These are phyloP conservation scores for Psilopsiagon aurifrons DNA, from an alignment of 2,113 vertebrate species.

Conservation along the genomic window DNA sequence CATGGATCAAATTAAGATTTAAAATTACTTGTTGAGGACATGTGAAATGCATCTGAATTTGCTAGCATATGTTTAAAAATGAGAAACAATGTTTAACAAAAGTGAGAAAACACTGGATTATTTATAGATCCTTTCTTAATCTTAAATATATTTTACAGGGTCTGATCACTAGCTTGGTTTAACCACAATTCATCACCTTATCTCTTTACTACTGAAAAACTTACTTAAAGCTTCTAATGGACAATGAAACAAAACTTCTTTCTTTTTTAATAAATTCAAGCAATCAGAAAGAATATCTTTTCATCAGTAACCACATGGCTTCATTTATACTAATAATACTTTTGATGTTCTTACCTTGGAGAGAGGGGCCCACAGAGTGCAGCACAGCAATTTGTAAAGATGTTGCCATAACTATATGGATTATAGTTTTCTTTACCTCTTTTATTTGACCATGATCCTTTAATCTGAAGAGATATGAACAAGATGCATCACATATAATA, in stretches of 20 bases:
- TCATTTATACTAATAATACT: background rate
- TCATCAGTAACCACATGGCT: background rate
- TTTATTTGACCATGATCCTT: slow-evolving; percentile 98
- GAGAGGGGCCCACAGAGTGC: slow-evolving; percentile 95
- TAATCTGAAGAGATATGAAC: slow-evolving; percentile 85
- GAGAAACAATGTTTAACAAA: background rate
- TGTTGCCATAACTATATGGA: slow-evolving; percentile 96
- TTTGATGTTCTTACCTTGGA: slow-evolving; percentile 84
- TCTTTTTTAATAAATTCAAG: background rate
- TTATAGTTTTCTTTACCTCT: slow-evolving; percentile 98
- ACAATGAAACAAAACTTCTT: background rate
- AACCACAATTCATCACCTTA: background rate
- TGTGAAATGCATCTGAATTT: background rate
- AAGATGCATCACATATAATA: background rate
- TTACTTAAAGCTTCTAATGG: background rate
- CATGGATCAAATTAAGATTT: background rate
- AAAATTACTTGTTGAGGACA: background rate
- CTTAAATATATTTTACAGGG: background rate
- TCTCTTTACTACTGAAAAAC: background rate
- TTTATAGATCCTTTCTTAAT: background rate
- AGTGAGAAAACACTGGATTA: background rate
- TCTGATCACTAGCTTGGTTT: background rate
- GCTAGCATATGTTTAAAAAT: background rate
- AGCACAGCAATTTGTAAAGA: slow-evolving; percentile 94
- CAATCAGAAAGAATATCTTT: background rate